Evolutionary conservation across 2,797 vertebrate genomes (phyloP).

Genomic region (Lagodon rhomboides): DNA sequence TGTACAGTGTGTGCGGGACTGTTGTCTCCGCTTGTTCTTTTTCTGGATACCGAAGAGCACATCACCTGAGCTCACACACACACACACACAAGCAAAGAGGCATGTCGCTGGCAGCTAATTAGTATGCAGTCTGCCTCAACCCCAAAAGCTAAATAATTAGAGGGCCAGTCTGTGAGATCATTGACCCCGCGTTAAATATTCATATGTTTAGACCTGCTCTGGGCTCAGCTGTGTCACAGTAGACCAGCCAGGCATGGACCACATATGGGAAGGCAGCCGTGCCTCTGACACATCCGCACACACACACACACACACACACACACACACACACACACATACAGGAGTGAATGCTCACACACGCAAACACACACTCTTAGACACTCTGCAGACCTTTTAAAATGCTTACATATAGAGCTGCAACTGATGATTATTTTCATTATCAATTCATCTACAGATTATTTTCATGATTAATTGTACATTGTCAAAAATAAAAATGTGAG

Average conservation of each 20-base stretch:
- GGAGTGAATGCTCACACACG: conserved; percentile 29
- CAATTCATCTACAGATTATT: too few species aligned
- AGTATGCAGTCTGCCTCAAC: conserved; percentile 84
- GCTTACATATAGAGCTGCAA: conserved; percentile 10
- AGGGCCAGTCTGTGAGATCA: conserved; percentile 89
- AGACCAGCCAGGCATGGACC: conserved; percentile 87
- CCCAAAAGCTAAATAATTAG: conserved; percentile 90
- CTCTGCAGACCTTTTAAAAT: conserved; percentile 29
- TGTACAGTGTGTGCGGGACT: conserved; percentile 66
- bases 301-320: conserved; percentile 28
- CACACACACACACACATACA: conserved; percentile 19
- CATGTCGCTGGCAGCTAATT: conserved; percentile 80
- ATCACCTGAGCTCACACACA: conserved; percentile 55
- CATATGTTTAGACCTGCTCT: conserved; percentile 90
- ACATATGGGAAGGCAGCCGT: conserved; percentile 86
- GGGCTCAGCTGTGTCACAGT: conserved; percentile 87
- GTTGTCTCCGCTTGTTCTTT: conserved; percentile 59
- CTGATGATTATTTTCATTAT: too few species aligned
- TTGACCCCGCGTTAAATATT: conserved; percentile 90
- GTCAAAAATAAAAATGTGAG: too few species aligned
- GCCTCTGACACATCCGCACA: conserved; percentile 77
- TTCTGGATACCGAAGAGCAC: conserved; percentile 53
- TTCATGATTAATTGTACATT: too few species aligned
- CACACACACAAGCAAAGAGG: conserved; percentile 50
- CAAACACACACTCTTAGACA: conserved; percentile 39